Base-by-base conservation (phyloP, 2,888 invertebrate species). In the Tuberolachnus salignus region DNA sequence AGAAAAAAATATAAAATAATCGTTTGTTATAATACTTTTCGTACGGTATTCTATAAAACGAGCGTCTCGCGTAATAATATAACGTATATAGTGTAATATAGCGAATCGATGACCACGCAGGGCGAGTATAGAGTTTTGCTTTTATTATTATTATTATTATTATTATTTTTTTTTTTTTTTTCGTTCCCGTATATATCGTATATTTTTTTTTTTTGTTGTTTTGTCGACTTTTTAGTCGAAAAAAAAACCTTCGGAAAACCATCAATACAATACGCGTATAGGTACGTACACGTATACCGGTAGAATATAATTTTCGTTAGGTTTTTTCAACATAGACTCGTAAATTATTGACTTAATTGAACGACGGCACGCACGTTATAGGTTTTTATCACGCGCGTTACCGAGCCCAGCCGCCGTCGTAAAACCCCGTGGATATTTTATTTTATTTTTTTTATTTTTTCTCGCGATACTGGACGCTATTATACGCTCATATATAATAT, bases 331-430 rank as follows among this genome's bases (percentile, higher is more conserved):
- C 72, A 49, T 49, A 61, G 53, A 64, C 63, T 64, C 73, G 44
- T 74, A 74, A 74, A 64, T 74, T 64, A 64, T 74, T 44, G 53
- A 23, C 53, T 74, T 74, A 74, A 74, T 74, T 74, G 73, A 74
- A 74, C 44, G 53, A 44, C 23, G 44, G 13, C 73, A 74, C 73
- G 73, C 73, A 74, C 63, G 42, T 63, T 53, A 53, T 21, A 34
- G n/a, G n/a, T 66, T 46, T 46, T 21, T 11, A 44, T 2, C 21
- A 55, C 53, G 53, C 42, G 21, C 21, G 10, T 44, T 51, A 11
- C 55, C 55, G 9, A 9, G 3, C 4, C 67, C n/a, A 44, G 1
- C 34, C 42, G 34, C 51, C 55, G 23, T 34, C 6, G n/a, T n/a
- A n/a, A n/a, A n/a, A 34, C 34, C 21, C 44, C n/a, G 44, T 19